A percentile compares a stretch with the other conserved stretches of the same genome.
Evolutionary conservation across 2,797 vertebrate species (phyloP).

Genomic region (Paedocypris micromegethes): DNA sequence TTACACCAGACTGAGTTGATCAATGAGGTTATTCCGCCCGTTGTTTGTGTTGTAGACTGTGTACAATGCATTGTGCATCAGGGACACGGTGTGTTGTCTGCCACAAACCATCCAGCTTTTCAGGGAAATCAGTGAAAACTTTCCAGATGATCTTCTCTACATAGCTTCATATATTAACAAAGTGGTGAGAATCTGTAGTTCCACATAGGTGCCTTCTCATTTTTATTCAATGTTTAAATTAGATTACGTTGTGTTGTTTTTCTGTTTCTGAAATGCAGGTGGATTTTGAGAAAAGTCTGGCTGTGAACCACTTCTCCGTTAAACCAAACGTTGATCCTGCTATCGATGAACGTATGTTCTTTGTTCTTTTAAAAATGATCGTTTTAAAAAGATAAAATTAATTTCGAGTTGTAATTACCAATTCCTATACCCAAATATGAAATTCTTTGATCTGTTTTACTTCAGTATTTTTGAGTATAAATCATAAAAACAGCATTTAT

Average conservation of each 20-base stretch:
- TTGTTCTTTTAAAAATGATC: not conserved
- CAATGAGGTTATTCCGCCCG: no score
- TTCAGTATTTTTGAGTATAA: no score
- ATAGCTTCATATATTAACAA: constrained; percentile 83
- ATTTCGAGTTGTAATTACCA: no score
- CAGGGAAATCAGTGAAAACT: constrained; percentile 73
- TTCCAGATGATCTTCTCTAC: constrained; percentile 83
- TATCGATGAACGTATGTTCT: constrained; percentile 81
- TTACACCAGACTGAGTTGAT: not conserved
- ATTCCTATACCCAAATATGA: no score
- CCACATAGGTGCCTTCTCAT: not conserved
- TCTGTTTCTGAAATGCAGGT: constrained; percentile 63
- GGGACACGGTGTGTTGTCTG: constrained; percentile 80
- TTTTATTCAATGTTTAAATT: not conserved
- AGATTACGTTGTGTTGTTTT: constrained; percentile 21
- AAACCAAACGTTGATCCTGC: constrained; percentile 83
- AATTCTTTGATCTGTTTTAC: no score
- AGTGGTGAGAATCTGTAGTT: constrained; percentile 69
- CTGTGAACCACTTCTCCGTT: constrained; percentile 84
- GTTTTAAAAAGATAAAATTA: no score
- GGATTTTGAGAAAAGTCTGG: constrained; percentile 84
- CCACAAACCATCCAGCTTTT: constrained; percentile 85
- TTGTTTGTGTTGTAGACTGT: constrained; percentile 65
- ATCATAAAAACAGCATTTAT: no score
- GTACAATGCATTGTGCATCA: constrained; percentile 83